phyloP scores from a whole-genome alignment of 2,888 invertebrate species.

The Agrotis segetum region DNA sequence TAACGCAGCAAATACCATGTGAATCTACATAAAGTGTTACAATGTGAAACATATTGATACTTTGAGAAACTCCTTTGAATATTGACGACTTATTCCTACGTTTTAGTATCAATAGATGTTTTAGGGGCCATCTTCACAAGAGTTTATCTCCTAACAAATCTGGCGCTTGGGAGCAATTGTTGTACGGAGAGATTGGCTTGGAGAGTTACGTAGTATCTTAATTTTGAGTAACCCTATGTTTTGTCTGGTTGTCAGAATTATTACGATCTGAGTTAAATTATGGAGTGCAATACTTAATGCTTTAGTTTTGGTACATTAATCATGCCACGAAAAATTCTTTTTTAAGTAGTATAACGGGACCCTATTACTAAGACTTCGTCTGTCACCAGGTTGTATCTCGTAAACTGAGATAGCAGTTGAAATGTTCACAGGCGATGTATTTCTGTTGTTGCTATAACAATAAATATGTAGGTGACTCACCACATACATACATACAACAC shows the following conservation, averaged over 20 bases:
- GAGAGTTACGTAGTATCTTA: neutral
- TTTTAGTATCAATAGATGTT: slow-evolving; percentile 40
- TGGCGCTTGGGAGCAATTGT: neutral
- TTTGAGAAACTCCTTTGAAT: slow-evolving; percentile 34
- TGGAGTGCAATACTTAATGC: too few relatives aligned
- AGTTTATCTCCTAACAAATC: slow-evolving; percentile 13
- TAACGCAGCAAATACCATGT: neutral
- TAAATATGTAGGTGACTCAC: too few relatives aligned
- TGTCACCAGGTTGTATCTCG: too few relatives aligned
- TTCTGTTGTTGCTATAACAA: too few relatives aligned
- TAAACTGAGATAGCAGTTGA: too few relatives aligned
- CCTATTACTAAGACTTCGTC: too few relatives aligned
- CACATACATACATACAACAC: too few relatives aligned
- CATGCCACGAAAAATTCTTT: too few relatives aligned
- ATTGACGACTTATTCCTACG: slow-evolving; percentile 18
- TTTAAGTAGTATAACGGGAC: too few relatives aligned
- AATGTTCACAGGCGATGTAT: too few relatives aligned
- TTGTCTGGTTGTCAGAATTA: too few relatives aligned
- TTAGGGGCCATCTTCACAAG: slow-evolving; percentile 16
- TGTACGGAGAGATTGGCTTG: slow-evolving; percentile 1
- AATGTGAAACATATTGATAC: slow-evolving; percentile 22
- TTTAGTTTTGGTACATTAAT: too few relatives aligned
- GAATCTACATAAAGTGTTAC: slow-evolving; percentile 14
- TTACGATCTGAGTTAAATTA: neutral
- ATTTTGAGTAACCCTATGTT: neutral